Percentiles rank a stretch among this genome's conserved stretches.
phyloP scores from a whole-genome alignment of 1,140 invertebrate genomes.

The Apis laboriosa region DNA sequence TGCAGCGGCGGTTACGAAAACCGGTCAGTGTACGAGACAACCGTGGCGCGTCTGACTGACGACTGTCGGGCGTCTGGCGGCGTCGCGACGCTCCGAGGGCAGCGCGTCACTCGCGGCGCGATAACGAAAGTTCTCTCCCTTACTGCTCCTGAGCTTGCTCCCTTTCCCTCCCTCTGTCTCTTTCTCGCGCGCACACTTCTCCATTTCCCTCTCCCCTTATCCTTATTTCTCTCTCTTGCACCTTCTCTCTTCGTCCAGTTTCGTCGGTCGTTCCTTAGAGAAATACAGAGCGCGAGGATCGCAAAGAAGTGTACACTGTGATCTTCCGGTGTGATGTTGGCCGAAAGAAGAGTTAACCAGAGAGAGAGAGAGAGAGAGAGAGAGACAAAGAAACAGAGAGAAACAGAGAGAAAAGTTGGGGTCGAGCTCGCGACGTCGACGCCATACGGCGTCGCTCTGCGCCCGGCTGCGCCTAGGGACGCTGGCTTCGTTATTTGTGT shows the following conservation, averaged over 20 bases:
- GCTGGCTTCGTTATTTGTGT: constrained; percentile 44
- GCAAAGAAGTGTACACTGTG: constrained; percentile 25
- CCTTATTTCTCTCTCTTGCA: constrained; percentile 2
- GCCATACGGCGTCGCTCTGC: constrained; percentile 73
- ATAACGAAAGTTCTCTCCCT: constrained; percentile 54
- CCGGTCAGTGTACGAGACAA: constrained; percentile 50
- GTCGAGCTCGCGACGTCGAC: constrained; percentile 70
- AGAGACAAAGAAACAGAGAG: background rate
- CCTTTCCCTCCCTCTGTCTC: constrained; percentile 20
- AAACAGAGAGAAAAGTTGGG: constrained; percentile 20
- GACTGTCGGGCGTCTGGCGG: constrained; percentile 67
- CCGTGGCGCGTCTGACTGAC: constrained; percentile 66
- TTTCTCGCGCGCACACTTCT: constrained; percentile 26
- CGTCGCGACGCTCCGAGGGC: constrained; percentile 64
- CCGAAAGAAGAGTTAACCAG: constrained; percentile 19
- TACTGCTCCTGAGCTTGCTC: constrained; percentile 39
- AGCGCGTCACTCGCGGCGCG: constrained; percentile 59
- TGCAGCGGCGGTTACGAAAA: constrained; percentile 19
- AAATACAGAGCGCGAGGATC: constrained; percentile 20
- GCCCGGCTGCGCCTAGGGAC: constrained; percentile 64
- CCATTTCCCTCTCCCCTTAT: constrained; percentile 10
- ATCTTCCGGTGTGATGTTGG: constrained; percentile 46
- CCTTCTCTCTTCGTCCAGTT: background rate
- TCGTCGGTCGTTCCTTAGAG: constrained; percentile 14
- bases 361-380: background rate